Conservation (phyloP, 2,797 vertebrate genomes). For the Leucoraja ocellata region DNA sequence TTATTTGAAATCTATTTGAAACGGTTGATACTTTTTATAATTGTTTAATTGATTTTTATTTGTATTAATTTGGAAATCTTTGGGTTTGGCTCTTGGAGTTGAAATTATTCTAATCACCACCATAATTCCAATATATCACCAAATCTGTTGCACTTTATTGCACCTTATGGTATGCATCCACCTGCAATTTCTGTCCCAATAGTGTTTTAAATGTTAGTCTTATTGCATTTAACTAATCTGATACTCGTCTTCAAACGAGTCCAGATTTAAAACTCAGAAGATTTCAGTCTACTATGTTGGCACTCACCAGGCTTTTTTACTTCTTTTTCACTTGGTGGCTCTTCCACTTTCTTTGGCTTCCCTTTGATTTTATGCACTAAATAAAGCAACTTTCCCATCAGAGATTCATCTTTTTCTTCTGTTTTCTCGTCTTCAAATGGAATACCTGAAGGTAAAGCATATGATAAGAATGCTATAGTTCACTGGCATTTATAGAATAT, state of each 20-base stretch:
- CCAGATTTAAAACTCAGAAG: not conserved
- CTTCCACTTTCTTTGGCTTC: conserved; percentile 67
- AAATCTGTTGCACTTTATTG: no score
- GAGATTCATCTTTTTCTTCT: conserved; percentile 74
- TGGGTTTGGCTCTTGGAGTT: no score
- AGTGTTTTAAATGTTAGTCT: no score
- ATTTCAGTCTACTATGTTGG: conserved; percentile 1
- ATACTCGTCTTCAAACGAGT: not conserved
- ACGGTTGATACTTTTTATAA: no score
- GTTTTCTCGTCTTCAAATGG: conserved; percentile 81
- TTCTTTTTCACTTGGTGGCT: conserved; percentile 65
- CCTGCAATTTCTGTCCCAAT: not conserved
- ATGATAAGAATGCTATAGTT: not conserved
- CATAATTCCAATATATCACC: no score
- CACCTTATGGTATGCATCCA: no score
- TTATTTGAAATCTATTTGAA: no score
- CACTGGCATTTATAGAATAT: not conserved
- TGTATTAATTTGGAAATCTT: no score
- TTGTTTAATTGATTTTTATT: no score
- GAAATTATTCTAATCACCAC: no score
- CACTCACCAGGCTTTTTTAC: conserved; percentile 81
- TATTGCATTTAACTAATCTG: not conserved
- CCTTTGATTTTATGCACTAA: conserved; percentile 86
- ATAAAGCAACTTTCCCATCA: conserved; percentile 76
- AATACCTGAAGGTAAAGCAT: conserved; percentile 64